Evolutionary conservation across 2,797 vertebrate genomes (phyloP), one percentile per base, ranked within the genome.

Genomic region (Microcaecilia unicolor): DNA sequence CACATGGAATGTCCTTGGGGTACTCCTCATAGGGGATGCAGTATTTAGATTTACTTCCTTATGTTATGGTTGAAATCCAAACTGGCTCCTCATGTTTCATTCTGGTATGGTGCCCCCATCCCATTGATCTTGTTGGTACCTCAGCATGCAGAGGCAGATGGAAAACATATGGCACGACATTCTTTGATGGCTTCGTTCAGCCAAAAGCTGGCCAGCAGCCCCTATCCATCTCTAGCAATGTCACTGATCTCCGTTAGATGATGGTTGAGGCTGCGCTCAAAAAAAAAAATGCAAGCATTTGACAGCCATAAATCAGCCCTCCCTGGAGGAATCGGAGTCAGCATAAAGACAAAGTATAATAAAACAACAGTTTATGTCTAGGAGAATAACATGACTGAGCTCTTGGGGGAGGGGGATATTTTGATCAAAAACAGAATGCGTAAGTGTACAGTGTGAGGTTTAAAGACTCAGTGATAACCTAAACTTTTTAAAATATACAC

Each of bases 1-100:
- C 39, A 51, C 32, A 44, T 41, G 30, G 30, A 55, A 46, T 3
- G 10, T 58, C 64, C 52, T 22, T 58, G 44, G 50, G 50, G 7
- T 24, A 62, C 44, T 39, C 35, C 53, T 23, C 37, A 7, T 28
- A 37, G 44, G 41, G 61, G 66, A 55, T 58, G 37, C 35, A 27
- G 29, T 72, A 67, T 76, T 80, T 76, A 66, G 58, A 64, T 61
- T 32, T 26, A 40, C 19, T 56, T 70, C 55, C 55, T 65, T 32
- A 28, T 71, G 61, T 67, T 70, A 44, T 67, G 43, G 48, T 67
- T 78, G 72, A 76, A 79, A 78, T 44, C 44, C 41, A 48, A 77
- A 61, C 71, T 63, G 52, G 21, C 51, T 61, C 65, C 70, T 81
- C 71, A 58, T 41, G 50, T 77, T 83, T 72, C 72, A 53, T 61